Conservation (phyloP, 2,113 vertebrate species). For the Irena cyanogastra region DNA sequence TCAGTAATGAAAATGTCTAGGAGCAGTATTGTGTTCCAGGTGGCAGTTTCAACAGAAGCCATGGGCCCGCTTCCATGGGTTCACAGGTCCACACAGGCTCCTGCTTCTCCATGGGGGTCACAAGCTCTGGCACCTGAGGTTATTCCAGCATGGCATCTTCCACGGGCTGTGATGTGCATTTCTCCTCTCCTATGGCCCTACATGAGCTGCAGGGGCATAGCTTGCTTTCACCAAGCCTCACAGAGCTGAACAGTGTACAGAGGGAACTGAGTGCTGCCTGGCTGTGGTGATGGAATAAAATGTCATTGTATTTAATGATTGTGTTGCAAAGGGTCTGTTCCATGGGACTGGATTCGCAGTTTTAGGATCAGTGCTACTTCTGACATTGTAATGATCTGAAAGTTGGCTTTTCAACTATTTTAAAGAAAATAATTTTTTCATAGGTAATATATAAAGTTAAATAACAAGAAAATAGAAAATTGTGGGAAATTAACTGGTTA, state of each 20-base stretch:
- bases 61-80: not conserved
- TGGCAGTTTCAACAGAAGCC: not conserved
- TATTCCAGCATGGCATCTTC: not conserved
- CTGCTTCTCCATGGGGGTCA: not conserved
- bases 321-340: not conserved
- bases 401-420: not conserved
- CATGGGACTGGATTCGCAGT: not conserved
- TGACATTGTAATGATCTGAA: not conserved
- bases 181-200: not conserved
- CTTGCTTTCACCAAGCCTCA: not conserved
- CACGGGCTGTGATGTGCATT: rapidly evolving
- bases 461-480: not conserved
- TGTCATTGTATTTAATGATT: not conserved
- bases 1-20: not conserved
- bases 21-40: not conserved
- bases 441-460: not conserved
- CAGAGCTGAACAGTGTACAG: not conserved
- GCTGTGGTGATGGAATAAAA: not conserved
- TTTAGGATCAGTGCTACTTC: not conserved
- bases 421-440: not conserved
- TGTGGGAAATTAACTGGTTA: not conserved
- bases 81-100: not conserved
- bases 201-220: not conserved
- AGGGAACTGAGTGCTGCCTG: not conserved
- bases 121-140: not conserved